phyloP scores from a whole-genome alignment of 2,113 vertebrate genomes.

The Orycteropus afer region DNA sequence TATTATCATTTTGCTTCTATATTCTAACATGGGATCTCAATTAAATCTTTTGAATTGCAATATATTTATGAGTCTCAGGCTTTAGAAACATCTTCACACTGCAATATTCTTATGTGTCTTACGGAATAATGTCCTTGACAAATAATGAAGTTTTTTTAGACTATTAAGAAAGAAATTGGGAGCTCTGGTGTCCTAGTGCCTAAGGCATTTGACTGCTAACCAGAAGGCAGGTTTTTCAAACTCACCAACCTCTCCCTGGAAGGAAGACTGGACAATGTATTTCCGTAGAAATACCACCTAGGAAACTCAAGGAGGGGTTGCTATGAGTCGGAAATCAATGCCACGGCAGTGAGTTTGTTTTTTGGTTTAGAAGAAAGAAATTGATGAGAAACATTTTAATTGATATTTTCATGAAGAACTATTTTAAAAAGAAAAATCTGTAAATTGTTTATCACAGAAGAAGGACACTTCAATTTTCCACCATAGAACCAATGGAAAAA shows the following conservation, averaged over 20 bases:
- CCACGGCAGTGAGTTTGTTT: too few species aligned
- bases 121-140: not conserved
- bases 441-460: not conserved
- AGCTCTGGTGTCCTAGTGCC: too few species aligned
- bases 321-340: too few species aligned
- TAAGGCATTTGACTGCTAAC: too few species aligned
- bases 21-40: conserved; percentile 7
- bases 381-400: conserved; percentile 21
- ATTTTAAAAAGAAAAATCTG: not conserved
- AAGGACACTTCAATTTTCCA: conserved; percentile 32
- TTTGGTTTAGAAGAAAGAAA: too few species aligned
- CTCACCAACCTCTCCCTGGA: too few species aligned
- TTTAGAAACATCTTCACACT: conserved; percentile 49
- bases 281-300: too few species aligned
- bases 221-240: too few species aligned
- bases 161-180: not conserved
- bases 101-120: not conserved
- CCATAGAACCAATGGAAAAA: conserved; percentile 65
- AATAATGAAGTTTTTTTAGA: conserved; percentile 20
- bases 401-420: conserved; percentile 53
- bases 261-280: too few species aligned
- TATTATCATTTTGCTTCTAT: conserved; percentile 38
- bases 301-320: too few species aligned
- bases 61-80: not conserved
- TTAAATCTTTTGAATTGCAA: conserved; percentile 50